These are phyloP conservation scores for Carterocephalus palaemon DNA, from an alignment of 2,888 invertebrate genomes.

Conservation along the genomic window DNA sequence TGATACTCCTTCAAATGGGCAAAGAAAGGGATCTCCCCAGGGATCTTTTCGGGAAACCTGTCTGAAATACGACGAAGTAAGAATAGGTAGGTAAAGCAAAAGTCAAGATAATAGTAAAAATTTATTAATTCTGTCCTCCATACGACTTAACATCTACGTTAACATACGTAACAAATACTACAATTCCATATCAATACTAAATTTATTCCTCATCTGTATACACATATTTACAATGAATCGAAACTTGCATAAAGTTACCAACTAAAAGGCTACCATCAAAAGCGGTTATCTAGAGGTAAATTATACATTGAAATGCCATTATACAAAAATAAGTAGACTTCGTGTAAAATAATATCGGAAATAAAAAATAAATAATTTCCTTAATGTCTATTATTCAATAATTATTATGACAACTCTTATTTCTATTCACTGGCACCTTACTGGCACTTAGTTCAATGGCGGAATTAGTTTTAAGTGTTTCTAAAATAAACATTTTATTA, in stretches of 20 bases:
- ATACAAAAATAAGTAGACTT: slow-evolving; percentile 36
- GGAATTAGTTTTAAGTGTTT: slow-evolving; percentile 29
- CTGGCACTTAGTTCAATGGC: slow-evolving; percentile 49
- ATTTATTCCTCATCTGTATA: slow-evolving; percentile 52
- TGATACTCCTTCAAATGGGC: no score
- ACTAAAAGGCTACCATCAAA: slow-evolving; percentile 27
- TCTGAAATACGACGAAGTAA: no score
- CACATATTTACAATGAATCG: slow-evolving; percentile 71
- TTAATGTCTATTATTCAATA: slow-evolving; percentile 38
- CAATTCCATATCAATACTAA: slow-evolving; percentile 53
- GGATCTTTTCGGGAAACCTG: no score
- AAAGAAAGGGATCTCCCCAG: no score
- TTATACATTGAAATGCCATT: slow-evolving; percentile 31
- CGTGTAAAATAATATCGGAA: slow-evolving; percentile 33
- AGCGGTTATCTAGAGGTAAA: slow-evolving; percentile 29
- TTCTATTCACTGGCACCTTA: slow-evolving; percentile 53
- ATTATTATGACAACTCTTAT: slow-evolving; percentile 31
- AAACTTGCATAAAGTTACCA: slow-evolving; percentile 45
- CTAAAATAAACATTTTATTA: background rate
- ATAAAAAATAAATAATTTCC: slow-evolving; percentile 51
- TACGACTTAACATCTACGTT: slow-evolving; percentile 48
- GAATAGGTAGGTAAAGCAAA: slow-evolving; percentile 27
- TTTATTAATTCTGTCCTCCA: slow-evolving; percentile 49
- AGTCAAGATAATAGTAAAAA: slow-evolving; percentile 42
- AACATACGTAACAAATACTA: slow-evolving; percentile 38